phyloP scores from a whole-genome alignment of 2,888 invertebrate genomes.

The Malacosoma neustria region DNA sequence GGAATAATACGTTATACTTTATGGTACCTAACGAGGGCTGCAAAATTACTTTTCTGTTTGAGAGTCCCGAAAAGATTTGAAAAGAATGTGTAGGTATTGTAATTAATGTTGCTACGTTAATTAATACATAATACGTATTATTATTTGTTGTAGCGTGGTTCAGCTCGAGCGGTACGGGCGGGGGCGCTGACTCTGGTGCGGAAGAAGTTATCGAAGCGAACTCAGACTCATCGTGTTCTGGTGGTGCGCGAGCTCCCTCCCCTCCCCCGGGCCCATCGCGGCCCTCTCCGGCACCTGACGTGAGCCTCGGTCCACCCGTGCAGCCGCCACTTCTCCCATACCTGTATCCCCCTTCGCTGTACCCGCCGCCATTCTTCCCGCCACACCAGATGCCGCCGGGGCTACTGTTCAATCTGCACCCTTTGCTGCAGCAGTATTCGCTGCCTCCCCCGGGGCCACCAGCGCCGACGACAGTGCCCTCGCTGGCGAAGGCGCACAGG shows the following conservation, averaged over 20 bases:
- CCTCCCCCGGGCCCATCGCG: constrained; percentile 74
- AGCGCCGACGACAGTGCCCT: constrained; percentile 78
- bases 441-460: constrained; percentile 78
- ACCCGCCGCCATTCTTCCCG: constrained; percentile 84
- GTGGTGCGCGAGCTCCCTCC: constrained; percentile 73
- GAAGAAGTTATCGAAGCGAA: constrained; percentile 80
- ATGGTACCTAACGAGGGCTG: no score
- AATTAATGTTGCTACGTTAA: no score
- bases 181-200: constrained; percentile 70
- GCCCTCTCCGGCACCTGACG: constrained; percentile 90
- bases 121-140: no score
- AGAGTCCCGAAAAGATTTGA: no score
- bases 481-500: constrained; percentile 79
- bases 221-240: constrained; percentile 84
- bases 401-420: constrained; percentile 90
- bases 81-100: no score
- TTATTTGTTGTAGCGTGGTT: constrained; percentile 72
- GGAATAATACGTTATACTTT: no score
- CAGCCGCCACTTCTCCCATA: constrained; percentile 95
- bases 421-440: constrained; percentile 91
- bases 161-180: constrained; percentile 77
- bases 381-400: constrained; percentile 87
- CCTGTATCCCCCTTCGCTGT: constrained; percentile 92
- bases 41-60: no score
- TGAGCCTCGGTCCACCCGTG: constrained; percentile 94